These are phyloP conservation scores for Neoniphon sammara DNA, from an alignment of 2,797 vertebrate genomes.

Conservation along the genomic window DNA sequence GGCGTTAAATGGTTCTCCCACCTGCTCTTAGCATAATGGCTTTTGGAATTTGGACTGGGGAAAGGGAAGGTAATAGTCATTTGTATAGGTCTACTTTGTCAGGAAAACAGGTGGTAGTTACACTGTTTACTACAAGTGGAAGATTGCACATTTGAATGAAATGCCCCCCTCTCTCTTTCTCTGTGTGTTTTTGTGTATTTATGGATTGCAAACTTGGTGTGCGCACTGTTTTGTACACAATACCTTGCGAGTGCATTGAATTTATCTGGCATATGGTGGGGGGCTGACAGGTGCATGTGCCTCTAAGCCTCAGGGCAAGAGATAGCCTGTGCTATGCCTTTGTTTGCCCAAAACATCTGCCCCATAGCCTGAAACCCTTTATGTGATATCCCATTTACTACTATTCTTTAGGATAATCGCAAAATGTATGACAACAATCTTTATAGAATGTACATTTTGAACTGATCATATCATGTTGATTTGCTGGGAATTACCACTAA, in stretches of 20 bases:
- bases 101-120: constrained; percentile 61
- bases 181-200: background rate
- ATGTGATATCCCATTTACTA: constrained; percentile 14
- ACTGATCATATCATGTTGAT: background rate
- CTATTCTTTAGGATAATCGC: background rate
- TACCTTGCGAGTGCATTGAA: constrained; percentile 51
- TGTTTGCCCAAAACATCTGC: constrained; percentile 80
- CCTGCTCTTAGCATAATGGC: constrained; percentile 72
- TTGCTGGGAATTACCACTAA: background rate
- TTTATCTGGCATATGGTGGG: constrained; percentile 60
- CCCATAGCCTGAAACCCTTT: constrained; percentile 50
- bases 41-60: constrained; percentile 56
- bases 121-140: constrained; percentile 9
- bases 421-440: background rate
- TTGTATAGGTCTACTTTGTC: constrained; percentile 51
- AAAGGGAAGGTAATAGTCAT: constrained; percentile 64
- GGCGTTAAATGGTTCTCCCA: constrained; percentile 51
- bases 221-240: constrained; percentile 51
- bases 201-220: constrained; percentile 33
- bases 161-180: background rate
- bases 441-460: constrained; percentile 7
- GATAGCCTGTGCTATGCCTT: constrained; percentile 61
- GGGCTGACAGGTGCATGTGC: constrained; percentile 80
- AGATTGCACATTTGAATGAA: constrained; percentile 17
- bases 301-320: constrained; percentile 70